Evolutionary conservation across 2,888 invertebrate genomes (phyloP), one percentile per base, ranked within the genome.

Genomic region (Neria commutata): DNA sequence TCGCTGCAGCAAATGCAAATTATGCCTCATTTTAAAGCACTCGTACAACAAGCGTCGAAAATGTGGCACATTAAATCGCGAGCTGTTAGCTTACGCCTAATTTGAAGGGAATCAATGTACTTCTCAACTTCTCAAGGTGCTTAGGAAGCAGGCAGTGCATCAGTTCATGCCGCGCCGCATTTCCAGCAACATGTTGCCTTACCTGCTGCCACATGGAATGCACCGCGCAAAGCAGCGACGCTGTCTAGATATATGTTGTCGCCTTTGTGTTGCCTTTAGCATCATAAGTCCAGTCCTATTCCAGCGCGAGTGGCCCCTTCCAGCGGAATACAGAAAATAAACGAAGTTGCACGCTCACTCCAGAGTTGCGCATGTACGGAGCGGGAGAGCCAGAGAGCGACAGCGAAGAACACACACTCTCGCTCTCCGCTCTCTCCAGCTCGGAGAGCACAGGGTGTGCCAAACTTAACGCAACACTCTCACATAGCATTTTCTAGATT

Each of bases 281-380:
- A n/a, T n/a, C n/a, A n/a, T n/a, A n/a, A n/a, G n/a, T n/a, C n/a
- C n/a, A n/a, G n/a, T n/a, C n/a, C n/a, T n/a, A n/a, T n/a, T n/a
- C n/a, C n/a, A 46, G 46, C 46, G 46, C 2, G 24, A 4, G 21
- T 24, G 46, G 24, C 10, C 2, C 23, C 8, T 8, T 16, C 1
- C 19, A 55, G 56, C 16, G 42, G 42, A 52, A 34, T 34, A 50
- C 50, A 42, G 50, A 51, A 50, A 50, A 26, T 45, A 26, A 45
- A 46, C 37, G 51, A 56, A 51, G 56, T 50, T 42, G 14, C 11
- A 14, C 8, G 33, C 46, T 26, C 40, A 37, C 48, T 23, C 19
- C 25, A 21, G 23, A 34, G 34, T 14, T 29, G 29, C 40, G 45
- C 19, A 53, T 17, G 24, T 33, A 23, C n/a, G n/a, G n/a, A n/a